These are phyloP conservation scores for Tenrec ecaudatus DNA, from an alignment of 2,113 vertebrate species.

Conservation along the genomic window DNA sequence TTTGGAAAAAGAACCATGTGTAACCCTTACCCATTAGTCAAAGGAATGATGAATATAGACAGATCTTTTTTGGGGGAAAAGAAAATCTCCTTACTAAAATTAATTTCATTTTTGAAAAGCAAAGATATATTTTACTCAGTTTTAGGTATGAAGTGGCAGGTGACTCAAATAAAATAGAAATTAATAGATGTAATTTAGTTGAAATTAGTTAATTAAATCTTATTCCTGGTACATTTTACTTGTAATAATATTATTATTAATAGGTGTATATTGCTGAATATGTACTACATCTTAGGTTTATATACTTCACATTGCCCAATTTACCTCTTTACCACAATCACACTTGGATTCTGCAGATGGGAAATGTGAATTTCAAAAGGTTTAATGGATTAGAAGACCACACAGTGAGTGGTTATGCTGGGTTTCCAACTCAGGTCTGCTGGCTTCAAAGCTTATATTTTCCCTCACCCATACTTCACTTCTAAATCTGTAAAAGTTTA, in stretches of 20 bases:
- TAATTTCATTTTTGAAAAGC: conserved; percentile 31
- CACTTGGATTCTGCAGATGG: not conserved
- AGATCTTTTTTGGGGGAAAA: conserved; percentile 68
- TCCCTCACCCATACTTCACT: not conserved
- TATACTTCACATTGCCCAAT: not conserved
- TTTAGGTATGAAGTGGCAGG: not conserved
- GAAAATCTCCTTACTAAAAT: conserved; percentile 69
- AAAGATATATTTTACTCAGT: conserved; percentile 21
- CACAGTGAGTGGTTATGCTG: not conserved
- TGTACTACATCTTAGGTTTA: not conserved
- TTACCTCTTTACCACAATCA: conserved; percentile 8
- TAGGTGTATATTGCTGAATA: conserved; percentile 12
- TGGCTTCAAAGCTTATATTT: not conserved
- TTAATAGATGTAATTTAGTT: not conserved
- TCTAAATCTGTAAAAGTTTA: not conserved
- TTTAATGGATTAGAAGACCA: not conserved
- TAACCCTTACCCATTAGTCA: conserved; percentile 73
- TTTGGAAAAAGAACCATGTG: conserved; percentile 70
- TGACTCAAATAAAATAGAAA: conserved; percentile 57
- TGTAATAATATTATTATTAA: conserved; percentile 42
- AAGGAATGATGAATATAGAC: conserved; percentile 78
- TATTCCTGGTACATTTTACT: not conserved
- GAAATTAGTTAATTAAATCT: conserved; percentile 46
- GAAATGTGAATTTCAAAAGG: conserved; percentile 43
- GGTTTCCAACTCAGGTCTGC: not conserved